Percentiles rank a stretch among this genome's conserved stretches.
phyloP scores from a whole-genome alignment of 1,140 invertebrate species.

The Saxidomus purpurata region DNA sequence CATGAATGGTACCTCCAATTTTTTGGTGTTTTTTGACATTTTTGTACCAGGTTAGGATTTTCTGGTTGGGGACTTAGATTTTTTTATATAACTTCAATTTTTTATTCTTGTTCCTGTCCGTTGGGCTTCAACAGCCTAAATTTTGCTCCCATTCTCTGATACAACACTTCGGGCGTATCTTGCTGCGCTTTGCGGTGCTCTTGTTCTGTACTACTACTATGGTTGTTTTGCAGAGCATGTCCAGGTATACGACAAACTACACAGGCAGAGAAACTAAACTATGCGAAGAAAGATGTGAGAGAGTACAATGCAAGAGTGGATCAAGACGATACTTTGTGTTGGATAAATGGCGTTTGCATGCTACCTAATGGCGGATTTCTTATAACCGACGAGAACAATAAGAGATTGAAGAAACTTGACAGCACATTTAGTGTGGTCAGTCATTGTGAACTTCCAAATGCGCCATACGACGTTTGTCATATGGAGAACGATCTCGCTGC shows the following conservation, averaged over 20 bases:
- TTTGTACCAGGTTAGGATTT: no score
- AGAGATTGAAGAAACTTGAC: not conserved
- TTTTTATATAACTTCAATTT: no score
- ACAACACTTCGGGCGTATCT: no score
- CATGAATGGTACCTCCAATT: no score
- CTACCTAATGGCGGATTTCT: not conserved
- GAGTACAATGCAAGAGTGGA: not conserved
- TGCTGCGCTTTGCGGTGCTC: no score
- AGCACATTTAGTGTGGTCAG: not conserved
- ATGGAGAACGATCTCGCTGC: not conserved
- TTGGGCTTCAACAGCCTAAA: no score
- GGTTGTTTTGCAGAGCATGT: not conserved
- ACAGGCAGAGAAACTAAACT: not conserved
- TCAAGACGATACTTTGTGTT: not conserved
- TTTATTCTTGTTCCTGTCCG: no score
- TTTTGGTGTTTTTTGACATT: no score
- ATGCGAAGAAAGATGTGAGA: not conserved
- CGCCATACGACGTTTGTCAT: not conserved
- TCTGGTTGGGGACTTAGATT: no score
- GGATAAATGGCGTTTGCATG: slow-evolving; percentile 2
- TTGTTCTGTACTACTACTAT: no score
- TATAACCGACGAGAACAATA: not conserved
- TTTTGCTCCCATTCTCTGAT: no score
- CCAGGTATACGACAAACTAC: not conserved
- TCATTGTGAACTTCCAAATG: not conserved